Evolutionary conservation across 2,113 vertebrate genomes (phyloP).

Genomic region (Solenodon paradoxus): DNA sequence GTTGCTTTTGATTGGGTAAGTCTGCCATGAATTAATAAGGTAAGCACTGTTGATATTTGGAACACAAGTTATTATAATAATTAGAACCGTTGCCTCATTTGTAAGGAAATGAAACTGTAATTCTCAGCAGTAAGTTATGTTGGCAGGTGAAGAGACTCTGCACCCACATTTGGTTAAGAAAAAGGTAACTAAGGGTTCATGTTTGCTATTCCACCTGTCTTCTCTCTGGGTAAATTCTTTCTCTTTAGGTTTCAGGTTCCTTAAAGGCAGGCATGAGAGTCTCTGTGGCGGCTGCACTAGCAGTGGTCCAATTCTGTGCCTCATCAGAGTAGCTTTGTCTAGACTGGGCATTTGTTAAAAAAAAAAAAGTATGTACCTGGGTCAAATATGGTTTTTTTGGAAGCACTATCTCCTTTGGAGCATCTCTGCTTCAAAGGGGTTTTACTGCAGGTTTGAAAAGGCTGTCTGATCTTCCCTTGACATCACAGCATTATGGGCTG

Average conservation of each 20-base stretch:
- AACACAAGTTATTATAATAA: background rate
- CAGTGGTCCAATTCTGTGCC: background rate
- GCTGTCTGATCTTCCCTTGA: background rate
- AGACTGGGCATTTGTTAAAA: background rate
- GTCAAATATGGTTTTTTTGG: conserved; percentile 41
- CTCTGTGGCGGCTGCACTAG: background rate
- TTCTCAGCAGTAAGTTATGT: background rate
- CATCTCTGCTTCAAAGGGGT: background rate
- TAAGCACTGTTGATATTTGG: background rate
- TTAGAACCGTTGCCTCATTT: background rate
- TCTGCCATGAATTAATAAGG: background rate
- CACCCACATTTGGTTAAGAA: background rate
- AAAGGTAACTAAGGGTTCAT: background rate
- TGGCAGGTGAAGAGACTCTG: background rate
- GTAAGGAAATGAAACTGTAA: background rate
- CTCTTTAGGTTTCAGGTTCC: background rate
- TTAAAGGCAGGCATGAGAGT: background rate
- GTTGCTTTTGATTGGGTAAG: background rate
- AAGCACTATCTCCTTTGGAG: background rate
- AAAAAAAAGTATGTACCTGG: background rate
- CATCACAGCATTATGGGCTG: background rate
- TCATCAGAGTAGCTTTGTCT: background rate
- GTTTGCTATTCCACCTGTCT: background rate
- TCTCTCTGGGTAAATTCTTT: background rate
- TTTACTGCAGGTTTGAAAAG: conserved; percentile 25